Conservation (phyloP, 2,888 invertebrate species). For the Lasioglossum vierecki region DNA sequence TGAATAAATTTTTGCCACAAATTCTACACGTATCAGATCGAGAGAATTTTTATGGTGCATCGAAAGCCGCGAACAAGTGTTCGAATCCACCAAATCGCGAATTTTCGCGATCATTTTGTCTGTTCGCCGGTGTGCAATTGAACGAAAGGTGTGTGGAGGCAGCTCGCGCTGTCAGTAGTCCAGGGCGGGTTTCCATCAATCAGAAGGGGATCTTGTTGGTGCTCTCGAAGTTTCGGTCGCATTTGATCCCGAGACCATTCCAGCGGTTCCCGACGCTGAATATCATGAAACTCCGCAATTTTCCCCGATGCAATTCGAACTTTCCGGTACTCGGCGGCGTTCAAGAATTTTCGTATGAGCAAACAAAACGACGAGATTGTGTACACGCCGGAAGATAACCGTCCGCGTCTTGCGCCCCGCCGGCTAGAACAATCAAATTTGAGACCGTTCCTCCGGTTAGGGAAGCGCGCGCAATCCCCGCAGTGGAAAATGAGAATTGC, state of each 20-base stretch:
- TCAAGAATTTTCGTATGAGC: constrained; percentile 52
- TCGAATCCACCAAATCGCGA: too few species aligned
- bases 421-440: constrained; percentile 25
- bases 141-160: neutral
- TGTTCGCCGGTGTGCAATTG: neutral
- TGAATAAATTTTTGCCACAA: too few species aligned
- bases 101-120: too few species aligned
- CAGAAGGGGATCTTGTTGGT: neutral
- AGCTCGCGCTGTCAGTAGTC: neutral
- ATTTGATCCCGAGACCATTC: constrained; percentile 24
- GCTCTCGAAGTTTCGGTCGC: constrained; percentile 20
- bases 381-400: constrained; percentile 38
- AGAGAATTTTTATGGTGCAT: too few species aligned
- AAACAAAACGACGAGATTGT: constrained; percentile 44
- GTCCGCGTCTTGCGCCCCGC: neutral
- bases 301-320: constrained; percentile 60
- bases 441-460: constrained; percentile 16
- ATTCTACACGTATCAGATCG: too few species aligned
- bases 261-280: constrained; percentile 20
- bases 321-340: constrained; percentile 36
- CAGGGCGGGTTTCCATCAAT: neutral
- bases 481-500: constrained; percentile 19
- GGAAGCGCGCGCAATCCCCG: neutral
- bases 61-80: too few species aligned
- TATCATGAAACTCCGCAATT: constrained; percentile 47